Percentiles rank a stretch among this genome's conserved stretches.
Conservation (phyloP, 2,797 vertebrate genomes). For the Petrocephalus schoutedeni region DNA sequence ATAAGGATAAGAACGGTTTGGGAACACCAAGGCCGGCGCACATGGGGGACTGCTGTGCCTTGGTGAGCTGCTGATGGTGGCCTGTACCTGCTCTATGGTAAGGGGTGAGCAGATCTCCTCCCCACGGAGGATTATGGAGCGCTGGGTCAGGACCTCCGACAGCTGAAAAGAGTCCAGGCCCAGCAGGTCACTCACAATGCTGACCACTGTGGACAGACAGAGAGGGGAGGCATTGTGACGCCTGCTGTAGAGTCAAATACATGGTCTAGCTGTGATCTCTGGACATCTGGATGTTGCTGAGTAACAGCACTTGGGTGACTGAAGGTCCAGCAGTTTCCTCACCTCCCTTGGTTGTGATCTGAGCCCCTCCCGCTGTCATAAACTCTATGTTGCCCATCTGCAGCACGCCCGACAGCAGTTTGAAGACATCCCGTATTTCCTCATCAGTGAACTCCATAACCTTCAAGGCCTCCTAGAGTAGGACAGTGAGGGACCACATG, state of each 20-base stretch:
- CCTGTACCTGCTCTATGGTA: constrained; percentile 79
- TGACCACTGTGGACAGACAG: constrained; percentile 66
- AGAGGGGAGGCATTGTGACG: background rate
- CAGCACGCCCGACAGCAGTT: constrained; percentile 79
- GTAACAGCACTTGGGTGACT: background rate
- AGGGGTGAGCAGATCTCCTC: constrained; percentile 90
- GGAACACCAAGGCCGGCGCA: no score
- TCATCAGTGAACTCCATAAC: constrained; percentile 82
- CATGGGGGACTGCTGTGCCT: background rate
- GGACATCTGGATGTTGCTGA: background rate
- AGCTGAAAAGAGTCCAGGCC: constrained; percentile 82
- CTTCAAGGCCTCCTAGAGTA: constrained; percentile 73
- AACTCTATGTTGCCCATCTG: constrained; percentile 86
- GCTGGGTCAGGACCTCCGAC: constrained; percentile 84
- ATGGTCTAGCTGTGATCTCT: background rate
- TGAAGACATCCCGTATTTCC: constrained; percentile 83
- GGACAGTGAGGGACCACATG: background rate
- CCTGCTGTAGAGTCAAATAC: background rate
- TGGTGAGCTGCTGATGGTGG: constrained; percentile 22
- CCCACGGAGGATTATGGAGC: constrained; percentile 85
- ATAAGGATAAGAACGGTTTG: background rate
- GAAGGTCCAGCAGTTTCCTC: constrained; percentile 24
- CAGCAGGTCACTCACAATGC: constrained; percentile 76
- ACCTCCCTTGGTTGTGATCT: constrained; percentile 82
- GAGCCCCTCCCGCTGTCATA: constrained; percentile 87